These are phyloP conservation scores for Eupithecia subfuscata DNA, from an alignment of 2,888 invertebrate species.

Conservation along the genomic window DNA sequence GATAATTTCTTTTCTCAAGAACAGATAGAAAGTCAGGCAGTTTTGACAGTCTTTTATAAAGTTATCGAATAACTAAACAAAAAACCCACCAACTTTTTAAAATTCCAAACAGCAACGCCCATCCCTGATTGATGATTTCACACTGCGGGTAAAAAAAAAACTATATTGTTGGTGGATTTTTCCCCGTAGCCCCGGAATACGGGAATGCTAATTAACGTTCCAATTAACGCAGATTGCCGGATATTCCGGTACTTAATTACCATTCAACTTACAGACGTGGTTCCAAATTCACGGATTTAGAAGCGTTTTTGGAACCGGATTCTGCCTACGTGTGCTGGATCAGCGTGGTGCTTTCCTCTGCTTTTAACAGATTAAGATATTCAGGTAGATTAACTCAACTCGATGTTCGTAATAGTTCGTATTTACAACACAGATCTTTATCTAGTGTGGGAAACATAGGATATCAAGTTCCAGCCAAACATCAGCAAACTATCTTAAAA, in stretches of 20 bases:
- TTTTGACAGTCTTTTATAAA: not conserved
- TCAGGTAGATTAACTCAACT: not conserved
- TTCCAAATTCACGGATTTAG: constrained; percentile 11
- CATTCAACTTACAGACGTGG: constrained; percentile 19
- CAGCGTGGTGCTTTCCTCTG: not conserved
- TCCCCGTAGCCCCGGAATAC: constrained; percentile 4
- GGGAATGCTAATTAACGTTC: constrained; percentile 29
- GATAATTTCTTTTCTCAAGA: not conserved
- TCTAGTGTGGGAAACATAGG: too few species aligned
- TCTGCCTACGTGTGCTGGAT: not conserved
- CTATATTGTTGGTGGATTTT: constrained; percentile 23
- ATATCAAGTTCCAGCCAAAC: too few species aligned
- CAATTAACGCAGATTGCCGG: constrained; percentile 28
- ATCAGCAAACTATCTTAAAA: too few species aligned
- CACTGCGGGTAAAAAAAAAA: constrained; percentile 9
- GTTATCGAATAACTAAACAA: not conserved
- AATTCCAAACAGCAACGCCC: constrained; percentile 19
- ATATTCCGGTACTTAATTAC: constrained; percentile 23
- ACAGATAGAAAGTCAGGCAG: not conserved
- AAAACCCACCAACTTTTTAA: constrained; percentile 5
- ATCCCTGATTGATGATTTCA: constrained; percentile 26
- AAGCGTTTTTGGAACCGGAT: not conserved
- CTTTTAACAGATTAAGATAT: not conserved
- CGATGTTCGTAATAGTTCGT: too few species aligned
- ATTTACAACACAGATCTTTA: too few species aligned